phyloP scores from a whole-genome alignment of 2,888 invertebrate species.

The Patella ulyssiponensis region DNA sequence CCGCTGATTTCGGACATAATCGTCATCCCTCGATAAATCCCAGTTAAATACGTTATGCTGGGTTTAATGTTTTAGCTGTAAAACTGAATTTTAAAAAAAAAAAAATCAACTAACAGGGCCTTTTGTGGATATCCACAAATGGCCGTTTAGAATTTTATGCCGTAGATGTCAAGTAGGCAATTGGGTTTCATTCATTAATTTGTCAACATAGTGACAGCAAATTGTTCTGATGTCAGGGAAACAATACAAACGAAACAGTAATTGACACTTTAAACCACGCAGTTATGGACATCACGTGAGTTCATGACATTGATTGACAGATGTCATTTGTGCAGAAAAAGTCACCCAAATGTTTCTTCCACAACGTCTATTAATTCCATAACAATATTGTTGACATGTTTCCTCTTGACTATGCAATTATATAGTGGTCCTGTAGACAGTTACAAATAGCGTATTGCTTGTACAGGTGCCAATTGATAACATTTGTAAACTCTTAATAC shows the following conservation, averaged over 20 bases:
- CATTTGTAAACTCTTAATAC: neutral
- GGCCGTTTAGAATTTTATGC: too few species aligned
- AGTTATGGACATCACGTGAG: neutral
- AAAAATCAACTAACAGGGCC: too few species aligned
- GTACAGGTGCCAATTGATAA: neutral
- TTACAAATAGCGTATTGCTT: neutral
- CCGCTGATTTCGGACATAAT: too few species aligned
- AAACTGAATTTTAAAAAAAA: too few species aligned
- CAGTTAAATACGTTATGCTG: too few species aligned
- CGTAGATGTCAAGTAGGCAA: neutral
- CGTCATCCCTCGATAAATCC: too few species aligned
- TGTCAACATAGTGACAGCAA: constrained; percentile 1
- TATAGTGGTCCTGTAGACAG: too few species aligned
- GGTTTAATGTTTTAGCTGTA: too few species aligned
- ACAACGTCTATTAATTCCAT: neutral
- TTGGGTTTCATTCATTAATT: neutral
- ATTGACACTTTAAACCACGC: neutral
- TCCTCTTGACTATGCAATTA: too few species aligned
- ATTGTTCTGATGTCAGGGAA: constrained; percentile 4
- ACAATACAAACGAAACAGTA: neutral
- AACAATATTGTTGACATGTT: neutral
- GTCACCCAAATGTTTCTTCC: neutral
- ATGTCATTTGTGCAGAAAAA: neutral
- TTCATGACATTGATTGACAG: constrained; percentile 7
- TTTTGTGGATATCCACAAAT: too few species aligned